Evolutionary conservation across 2,888 invertebrate genomes (phyloP).

Genomic region (Campaea margaritaria): DNA sequence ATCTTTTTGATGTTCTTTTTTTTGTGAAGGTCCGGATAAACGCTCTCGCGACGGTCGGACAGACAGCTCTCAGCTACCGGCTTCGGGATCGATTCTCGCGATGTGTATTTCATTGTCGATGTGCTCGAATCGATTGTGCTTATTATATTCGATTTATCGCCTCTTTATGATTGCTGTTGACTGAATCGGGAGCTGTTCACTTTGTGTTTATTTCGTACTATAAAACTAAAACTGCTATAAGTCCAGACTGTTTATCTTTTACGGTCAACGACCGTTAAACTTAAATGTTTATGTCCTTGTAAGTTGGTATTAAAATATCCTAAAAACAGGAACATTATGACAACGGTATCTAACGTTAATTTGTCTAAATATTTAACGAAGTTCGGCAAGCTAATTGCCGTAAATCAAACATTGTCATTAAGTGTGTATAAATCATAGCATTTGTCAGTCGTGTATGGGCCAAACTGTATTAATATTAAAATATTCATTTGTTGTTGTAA

Average conservation of each 20-base stretch:
- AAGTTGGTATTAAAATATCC: slow-evolving; percentile 16
- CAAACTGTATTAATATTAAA: slow-evolving; percentile 44
- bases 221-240: slow-evolving; percentile 1
- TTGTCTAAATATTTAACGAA: slow-evolving; percentile 38
- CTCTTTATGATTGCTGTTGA: slow-evolving; percentile 21
- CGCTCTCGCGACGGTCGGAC: slow-evolving; percentile 51
- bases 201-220: slow-evolving; percentile 7
- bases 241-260: neutral
- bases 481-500: slow-evolving; percentile 46
- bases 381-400: slow-evolving; percentile 40
- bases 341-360: slow-evolving; percentile 38
- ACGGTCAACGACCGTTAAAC: too few relatives aligned
- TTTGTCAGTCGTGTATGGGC: slow-evolving; percentile 43
- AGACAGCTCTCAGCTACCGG: slow-evolving; percentile 73
- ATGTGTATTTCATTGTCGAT: slow-evolving; percentile 5
- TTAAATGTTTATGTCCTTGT: neutral
- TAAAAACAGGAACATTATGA: slow-evolving; percentile 15
- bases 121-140: neutral
- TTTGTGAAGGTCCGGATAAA: slow-evolving; percentile 62
- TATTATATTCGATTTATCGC: slow-evolving; percentile 29
- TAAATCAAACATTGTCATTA: slow-evolving; percentile 42
- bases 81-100: slow-evolving; percentile 43
- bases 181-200: slow-evolving; percentile 12
- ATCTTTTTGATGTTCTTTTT: slow-evolving; percentile 62
- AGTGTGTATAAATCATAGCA: slow-evolving; percentile 48